Evolutionary conservation across 2,888 invertebrate species (phyloP).

Genomic region (Alitta virens): DNA sequence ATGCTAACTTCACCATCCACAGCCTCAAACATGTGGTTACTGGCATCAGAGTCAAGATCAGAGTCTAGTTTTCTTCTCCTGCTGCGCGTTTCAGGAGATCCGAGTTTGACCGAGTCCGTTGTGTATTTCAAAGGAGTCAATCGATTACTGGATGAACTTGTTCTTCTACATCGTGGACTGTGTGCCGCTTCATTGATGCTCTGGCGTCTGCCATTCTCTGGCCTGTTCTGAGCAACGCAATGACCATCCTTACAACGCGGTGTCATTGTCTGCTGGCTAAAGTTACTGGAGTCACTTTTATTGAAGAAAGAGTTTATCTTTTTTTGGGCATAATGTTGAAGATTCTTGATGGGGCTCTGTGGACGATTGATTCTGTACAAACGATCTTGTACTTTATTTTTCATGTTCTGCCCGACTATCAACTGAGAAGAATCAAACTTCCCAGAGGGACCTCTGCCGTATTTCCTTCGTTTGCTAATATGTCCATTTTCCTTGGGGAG

Average conservation of each 20-base stretch:
- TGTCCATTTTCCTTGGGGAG: no score
- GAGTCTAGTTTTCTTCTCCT: slow-evolving; percentile 9
- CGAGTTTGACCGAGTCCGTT: not conserved
- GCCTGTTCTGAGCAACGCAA: no score
- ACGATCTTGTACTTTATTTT: slow-evolving; percentile 17
- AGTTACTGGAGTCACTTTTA: no score
- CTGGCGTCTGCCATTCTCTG: no score
- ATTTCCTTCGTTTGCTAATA: no score
- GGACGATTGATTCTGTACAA: not conserved
- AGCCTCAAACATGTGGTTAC: slow-evolving; percentile 6
- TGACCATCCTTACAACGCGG: no score
- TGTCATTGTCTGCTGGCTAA: no score
- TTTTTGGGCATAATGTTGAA: no score
- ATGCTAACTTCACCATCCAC: slow-evolving; percentile 15
- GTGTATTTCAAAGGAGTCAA: not conserved
- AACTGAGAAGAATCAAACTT: not conserved
- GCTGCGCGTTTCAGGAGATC: slow-evolving; percentile 8
- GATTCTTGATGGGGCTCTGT: no score
- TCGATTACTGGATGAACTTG: not conserved
- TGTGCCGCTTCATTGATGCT: no score
- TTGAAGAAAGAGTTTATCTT: no score
- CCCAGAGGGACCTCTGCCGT: no score
- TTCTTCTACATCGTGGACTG: not conserved
- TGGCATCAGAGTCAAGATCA: slow-evolving; percentile 9
- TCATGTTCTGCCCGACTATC: slow-evolving; percentile 13